These are phyloP conservation scores for Bubo blakistoni DNA, from an alignment of 2,113 vertebrate genomes.

Conservation along the genomic window DNA sequence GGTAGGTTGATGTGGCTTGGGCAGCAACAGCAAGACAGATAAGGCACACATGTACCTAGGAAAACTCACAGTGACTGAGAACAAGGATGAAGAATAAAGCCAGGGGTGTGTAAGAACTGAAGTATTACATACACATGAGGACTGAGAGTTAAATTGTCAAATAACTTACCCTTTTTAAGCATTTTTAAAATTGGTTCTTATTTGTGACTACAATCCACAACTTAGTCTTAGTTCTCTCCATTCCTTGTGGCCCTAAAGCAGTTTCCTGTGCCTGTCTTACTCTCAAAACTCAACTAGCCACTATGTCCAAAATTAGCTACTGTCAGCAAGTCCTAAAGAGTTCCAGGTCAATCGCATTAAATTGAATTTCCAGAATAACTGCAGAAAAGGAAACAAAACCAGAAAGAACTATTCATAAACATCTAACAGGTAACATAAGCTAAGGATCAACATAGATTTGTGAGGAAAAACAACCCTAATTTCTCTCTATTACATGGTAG, in stretches of 20 bases:
- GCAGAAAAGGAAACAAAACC: neutral
- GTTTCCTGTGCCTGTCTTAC: neutral
- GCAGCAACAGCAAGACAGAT: neutral
- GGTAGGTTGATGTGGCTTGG: neutral
- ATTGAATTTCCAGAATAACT: neutral
- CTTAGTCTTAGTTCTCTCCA: neutral
- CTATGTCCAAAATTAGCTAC: neutral
- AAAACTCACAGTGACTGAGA: neutral
- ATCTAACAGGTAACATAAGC: neutral
- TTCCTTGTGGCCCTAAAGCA: neutral
- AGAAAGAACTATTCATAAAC: neutral
- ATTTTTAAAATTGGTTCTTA: neutral
- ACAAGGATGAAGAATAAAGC: neutral
- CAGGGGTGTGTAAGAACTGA: neutral
- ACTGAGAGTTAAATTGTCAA: neutral
- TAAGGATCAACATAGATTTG: neutral
- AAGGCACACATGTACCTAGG: rapidly evolving
- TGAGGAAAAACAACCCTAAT: neutral
- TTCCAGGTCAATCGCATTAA: neutral
- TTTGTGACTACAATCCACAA: neutral
- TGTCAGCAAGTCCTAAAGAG: neutral
- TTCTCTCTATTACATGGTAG: neutral
- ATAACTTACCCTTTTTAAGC: neutral
- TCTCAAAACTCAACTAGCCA: neutral
- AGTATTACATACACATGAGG: neutral